Evolutionary conservation across 37 sponge, comb jelly and placozoan genomes (phyloP), one percentile per base, ranked within the genome.

Genomic region (Spongilla lacustris): DNA sequence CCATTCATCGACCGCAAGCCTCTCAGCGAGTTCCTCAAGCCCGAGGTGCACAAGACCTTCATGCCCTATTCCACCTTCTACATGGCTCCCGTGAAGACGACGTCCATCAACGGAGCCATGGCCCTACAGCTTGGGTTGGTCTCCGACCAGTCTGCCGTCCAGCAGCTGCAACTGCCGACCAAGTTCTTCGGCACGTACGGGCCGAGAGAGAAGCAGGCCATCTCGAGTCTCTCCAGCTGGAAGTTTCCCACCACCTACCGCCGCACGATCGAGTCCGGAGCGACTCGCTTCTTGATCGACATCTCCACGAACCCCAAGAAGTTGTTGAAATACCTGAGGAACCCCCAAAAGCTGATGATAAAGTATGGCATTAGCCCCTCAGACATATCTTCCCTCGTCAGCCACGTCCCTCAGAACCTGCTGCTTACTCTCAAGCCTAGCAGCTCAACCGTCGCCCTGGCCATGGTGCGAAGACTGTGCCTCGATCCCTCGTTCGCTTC

Each of bases 1-100:
- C 35, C 76, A 1, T 25, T 76, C 36, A 76, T 35, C 36, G 76
- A 76, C 10, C 76, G 76, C 76, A 31, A 29, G 13, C 30, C 73
- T 24, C 31, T 72, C 28, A 72, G 73, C 58, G 58, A 58, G 1
- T 58, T 58, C 58, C 58, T 58, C 58, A 58, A 58, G 58, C 58
- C 58, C 1, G 58, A 58, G 58, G 19, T 58, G 11, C 58, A 13
- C 19, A 58, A 58, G 21, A 58, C 58, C 58, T 17, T 58, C 58
- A 58, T 58, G 58, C 58, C 58, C 58, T 58, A 13, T 17, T 58
- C 58, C 58, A 58, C 58, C 58, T 17, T 58, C 19, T 58, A 58
- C 58, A 10, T 58, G 58, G 19, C 58, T 58, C 58, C 58, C 58
- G 11, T 58, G 58, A 58, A 58, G 58, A 58, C 58, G 19, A 58